phyloP scores from a whole-genome alignment of 2,113 vertebrate species.

The Saguinus imperator region DNA sequence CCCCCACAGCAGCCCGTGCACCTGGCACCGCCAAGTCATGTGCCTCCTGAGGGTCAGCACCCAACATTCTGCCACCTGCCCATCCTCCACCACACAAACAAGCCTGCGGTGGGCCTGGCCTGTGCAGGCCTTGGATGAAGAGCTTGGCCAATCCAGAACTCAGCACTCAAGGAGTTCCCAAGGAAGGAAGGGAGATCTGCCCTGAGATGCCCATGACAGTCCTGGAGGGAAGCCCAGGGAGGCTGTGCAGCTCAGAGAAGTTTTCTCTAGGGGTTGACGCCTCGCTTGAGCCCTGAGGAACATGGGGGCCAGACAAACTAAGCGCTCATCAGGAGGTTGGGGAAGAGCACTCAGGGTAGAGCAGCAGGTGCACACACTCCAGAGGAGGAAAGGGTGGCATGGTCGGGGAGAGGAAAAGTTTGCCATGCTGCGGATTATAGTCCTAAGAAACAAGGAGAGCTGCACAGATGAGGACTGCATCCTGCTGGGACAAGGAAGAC shows the following conservation, averaged over 20 bases:
- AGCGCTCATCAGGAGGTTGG: fast-evolving
- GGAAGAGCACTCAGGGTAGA: fast-evolving
- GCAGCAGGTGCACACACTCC: not conserved
- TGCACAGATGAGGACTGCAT: not conserved
- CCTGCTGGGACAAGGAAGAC: not conserved
- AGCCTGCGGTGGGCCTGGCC: fast-evolving
- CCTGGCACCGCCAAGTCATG: fast-evolving
- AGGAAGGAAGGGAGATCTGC: not conserved
- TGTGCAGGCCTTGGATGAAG: not conserved
- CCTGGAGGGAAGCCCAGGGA: not conserved
- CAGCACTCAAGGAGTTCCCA: not conserved
- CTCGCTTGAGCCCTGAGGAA: not conserved
- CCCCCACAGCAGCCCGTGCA: fast-evolving
- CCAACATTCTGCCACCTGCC: fast-evolving
- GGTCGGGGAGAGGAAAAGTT: fast-evolving
- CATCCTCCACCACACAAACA: fast-evolving
- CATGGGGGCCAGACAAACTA: not conserved
- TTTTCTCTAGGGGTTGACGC: not conserved
- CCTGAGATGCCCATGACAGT: not conserved
- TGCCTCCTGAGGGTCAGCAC: not conserved
- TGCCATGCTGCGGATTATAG: fast-evolving
- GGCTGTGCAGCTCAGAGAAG: not conserved
- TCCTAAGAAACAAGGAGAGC: not conserved
- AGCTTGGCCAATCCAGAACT: not conserved
- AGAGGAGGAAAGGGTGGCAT: fast-evolving